A percentile compares a stretch with the other conserved stretches of the same genome.
Conservation (phyloP, 30 jellyfish, hydroid and myxozoan genomes). For the Sanderia malayensis region DNA sequence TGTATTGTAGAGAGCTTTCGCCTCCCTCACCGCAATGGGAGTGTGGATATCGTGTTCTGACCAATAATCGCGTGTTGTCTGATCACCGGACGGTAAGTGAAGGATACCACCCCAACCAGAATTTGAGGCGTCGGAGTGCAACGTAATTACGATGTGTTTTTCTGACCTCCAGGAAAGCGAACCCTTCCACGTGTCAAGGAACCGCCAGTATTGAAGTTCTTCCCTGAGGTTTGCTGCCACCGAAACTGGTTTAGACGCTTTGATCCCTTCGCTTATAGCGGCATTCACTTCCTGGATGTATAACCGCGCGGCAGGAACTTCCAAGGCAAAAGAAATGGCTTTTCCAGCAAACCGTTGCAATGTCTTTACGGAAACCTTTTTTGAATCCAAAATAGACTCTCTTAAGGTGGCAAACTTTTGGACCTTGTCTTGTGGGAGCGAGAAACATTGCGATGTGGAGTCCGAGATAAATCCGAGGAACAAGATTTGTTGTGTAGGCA, state of each 20-base stretch:
- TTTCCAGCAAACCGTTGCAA: constrained; percentile 11
- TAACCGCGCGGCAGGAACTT: constrained; percentile 10
- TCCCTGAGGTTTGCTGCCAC: neutral
- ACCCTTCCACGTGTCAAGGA: neutral
- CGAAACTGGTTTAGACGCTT: neutral
- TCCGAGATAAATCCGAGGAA: neutral
- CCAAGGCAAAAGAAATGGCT: constrained; percentile 19
- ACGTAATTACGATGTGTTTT: neutral
- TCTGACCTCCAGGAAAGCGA: neutral
- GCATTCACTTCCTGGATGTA: constrained; percentile 10
- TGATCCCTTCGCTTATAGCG: neutral
- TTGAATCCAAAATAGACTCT: neutral
- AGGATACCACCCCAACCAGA: neutral
- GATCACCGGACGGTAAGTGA: neutral
- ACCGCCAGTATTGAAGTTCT: neutral
- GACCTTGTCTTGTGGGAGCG: neutral
- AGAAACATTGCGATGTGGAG: neutral
- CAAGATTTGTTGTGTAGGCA: neutral
- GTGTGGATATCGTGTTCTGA: neutral
- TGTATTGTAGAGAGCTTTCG: constrained; percentile 4
- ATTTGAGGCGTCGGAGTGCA: neutral
- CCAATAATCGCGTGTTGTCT: neutral
- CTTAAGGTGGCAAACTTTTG: neutral
- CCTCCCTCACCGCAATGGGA: constrained; percentile 8
- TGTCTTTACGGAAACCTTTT: constrained; percentile 9